These are phyloP conservation scores for Gracilinanus agilis DNA, from an alignment of 2,113 vertebrate genomes.

Conservation along the genomic window DNA sequence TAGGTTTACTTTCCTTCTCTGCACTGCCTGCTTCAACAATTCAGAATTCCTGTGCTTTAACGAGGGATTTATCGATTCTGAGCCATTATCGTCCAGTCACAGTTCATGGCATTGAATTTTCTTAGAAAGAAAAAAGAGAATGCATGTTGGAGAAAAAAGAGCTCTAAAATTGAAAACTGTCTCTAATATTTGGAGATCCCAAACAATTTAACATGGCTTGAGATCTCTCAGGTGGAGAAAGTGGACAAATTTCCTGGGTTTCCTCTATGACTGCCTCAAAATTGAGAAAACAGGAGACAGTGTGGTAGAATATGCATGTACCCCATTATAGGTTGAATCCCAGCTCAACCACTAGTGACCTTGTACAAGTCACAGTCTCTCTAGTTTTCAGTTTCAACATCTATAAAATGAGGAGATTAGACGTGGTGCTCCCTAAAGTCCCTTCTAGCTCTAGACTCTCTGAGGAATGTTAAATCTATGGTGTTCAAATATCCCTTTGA, in stretches of 20 bases:
- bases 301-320: neutral
- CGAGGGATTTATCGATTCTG: constrained; percentile 25
- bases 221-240: constrained; percentile 34
- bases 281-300: constrained; percentile 19
- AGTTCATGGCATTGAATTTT: constrained; percentile 45
- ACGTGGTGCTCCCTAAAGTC: no score
- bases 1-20: constrained; percentile 37
- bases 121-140: constrained; percentile 15
- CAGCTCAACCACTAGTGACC: neutral
- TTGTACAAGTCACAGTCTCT: neutral
- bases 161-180: neutral
- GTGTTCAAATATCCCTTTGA: no score
- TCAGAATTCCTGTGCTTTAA: constrained; percentile 37
- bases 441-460: no score
- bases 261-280: neutral
- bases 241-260: neutral
- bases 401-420: no score
- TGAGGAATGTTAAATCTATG: no score
- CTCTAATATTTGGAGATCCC: neutral
- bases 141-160: neutral
- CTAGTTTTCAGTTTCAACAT: no score
- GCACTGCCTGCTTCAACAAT: constrained; percentile 38
- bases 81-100: constrained; percentile 33
- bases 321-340: neutral
- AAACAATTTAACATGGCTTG: neutral